These are phyloP conservation scores for Phaonia tiefii DNA, from an alignment of 2,888 invertebrate genomes.

Conservation along the genomic window DNA sequence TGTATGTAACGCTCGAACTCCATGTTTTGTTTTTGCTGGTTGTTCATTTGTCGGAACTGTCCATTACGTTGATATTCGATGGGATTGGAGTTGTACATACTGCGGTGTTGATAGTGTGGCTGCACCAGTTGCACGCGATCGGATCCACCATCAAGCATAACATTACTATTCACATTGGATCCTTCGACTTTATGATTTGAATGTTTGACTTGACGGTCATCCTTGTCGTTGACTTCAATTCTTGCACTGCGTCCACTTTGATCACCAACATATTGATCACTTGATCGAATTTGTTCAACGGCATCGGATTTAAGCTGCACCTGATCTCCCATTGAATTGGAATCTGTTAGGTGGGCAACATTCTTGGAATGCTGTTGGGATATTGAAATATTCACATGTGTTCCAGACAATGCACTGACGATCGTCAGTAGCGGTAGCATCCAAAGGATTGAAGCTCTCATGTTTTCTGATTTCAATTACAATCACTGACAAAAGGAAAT, in stretches of 20 bases:
- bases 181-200: conserved; percentile 31
- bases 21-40: conserved; percentile 76
- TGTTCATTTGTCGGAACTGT: conserved; percentile 73
- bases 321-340: conserved; percentile 15
- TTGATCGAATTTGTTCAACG: conserved; percentile 13
- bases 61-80: conserved; percentile 65
- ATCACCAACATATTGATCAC: conserved; percentile 26
- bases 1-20: conserved; percentile 79
- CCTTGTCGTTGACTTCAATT: conserved; percentile 54
- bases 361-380: conserved; percentile 75
- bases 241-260: conserved; percentile 69
- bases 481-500: conserved; percentile 7
- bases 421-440: conserved; percentile 72
- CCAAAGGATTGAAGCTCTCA: conserved; percentile 53
- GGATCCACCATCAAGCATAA: conserved; percentile 39
- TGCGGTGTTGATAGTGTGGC: conserved; percentile 28
- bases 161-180: conserved; percentile 16
- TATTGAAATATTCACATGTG: conserved; percentile 77
- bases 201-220: conserved; percentile 16
- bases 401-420: conserved; percentile 71
- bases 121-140: conserved; percentile 49
- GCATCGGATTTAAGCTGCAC: conserved; percentile 35
- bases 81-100: conserved; percentile 57
- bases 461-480: background rate
- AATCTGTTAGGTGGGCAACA: conserved; percentile 81